phyloP scores from a whole-genome alignment of 2,113 vertebrate species.

The Trochalopteron elliotii region DNA sequence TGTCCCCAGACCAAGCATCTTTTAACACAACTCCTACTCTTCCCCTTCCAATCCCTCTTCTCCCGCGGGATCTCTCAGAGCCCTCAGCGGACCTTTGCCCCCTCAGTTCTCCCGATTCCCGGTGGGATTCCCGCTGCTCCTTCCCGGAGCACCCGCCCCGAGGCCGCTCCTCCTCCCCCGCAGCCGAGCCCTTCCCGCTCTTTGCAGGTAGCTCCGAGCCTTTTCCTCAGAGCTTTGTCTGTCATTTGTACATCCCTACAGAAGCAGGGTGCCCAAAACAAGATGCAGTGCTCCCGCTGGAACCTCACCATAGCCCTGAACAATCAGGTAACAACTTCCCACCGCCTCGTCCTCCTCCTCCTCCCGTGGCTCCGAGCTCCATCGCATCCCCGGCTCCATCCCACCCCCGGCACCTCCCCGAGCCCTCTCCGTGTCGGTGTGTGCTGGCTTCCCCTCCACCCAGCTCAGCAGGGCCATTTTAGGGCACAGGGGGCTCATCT shows the following conservation, averaged over 20 bases:
- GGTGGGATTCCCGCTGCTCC: not conserved
- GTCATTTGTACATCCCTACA: constrained; percentile 67
- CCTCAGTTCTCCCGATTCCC: not conserved
- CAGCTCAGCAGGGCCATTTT: not conserved
- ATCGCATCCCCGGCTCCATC: constrained; percentile 35
- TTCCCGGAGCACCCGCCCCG: not conserved
- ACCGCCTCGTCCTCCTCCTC: not conserved
- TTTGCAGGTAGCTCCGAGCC: constrained; percentile 2
- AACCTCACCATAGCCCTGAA: constrained; percentile 70
- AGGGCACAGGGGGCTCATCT: not conserved
- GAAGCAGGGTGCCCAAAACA: constrained; percentile 67
- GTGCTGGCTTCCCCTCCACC: not conserved
- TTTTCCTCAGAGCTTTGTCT: constrained; percentile 57
- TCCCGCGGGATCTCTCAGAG: not conserved
- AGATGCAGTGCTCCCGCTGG: constrained; percentile 69
- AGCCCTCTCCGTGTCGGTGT: not conserved
- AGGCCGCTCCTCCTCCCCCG: not conserved
- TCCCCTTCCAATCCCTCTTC: not conserved
- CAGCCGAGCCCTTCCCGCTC: not conserved
- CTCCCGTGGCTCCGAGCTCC: not conserved
- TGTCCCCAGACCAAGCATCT: not conserved
- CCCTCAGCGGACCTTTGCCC: not conserved
- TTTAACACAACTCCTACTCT: not conserved
- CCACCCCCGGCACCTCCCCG: not conserved
- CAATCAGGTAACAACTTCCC: constrained; percentile 64